These are phyloP conservation scores for Lasioglossum villosulum DNA, from an alignment of 2,888 invertebrate genomes.

Conservation along the genomic window DNA sequence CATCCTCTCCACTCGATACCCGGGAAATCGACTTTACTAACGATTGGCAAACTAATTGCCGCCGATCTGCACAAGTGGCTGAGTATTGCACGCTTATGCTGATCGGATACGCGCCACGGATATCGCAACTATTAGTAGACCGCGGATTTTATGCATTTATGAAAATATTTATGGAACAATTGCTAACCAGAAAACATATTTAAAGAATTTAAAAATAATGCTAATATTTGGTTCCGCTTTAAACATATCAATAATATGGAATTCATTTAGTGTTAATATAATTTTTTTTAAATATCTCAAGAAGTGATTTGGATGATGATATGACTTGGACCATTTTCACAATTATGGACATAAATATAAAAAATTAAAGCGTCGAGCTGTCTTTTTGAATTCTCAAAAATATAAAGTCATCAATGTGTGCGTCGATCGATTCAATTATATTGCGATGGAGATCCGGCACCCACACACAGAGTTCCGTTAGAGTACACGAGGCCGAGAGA, in stretches of 20 bases:
- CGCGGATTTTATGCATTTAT: neutral
- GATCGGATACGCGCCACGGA: neutral
- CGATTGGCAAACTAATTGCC: slow-evolving; percentile 32
- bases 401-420: slow-evolving; percentile 1
- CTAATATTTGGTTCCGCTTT: too few species aligned
- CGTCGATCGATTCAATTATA: neutral
- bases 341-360: too few species aligned
- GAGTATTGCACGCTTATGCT: neutral
- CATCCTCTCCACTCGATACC: neutral
- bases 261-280: too few species aligned
- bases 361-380: neutral
- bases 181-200: too few species aligned
- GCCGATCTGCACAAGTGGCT: neutral
- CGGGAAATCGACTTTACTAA: slow-evolving; percentile 3
- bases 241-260: too few species aligned
- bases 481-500: neutral
- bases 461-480: neutral
- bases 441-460: neutral
- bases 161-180: too few species aligned
- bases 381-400: neutral
- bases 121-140: neutral
- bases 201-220: too few species aligned
- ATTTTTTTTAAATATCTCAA: too few species aligned
- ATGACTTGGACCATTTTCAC: too few species aligned
- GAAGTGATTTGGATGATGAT: too few species aligned